Conservation (phyloP, 1,140 invertebrate species). For the Drosophila funebris region DNA sequence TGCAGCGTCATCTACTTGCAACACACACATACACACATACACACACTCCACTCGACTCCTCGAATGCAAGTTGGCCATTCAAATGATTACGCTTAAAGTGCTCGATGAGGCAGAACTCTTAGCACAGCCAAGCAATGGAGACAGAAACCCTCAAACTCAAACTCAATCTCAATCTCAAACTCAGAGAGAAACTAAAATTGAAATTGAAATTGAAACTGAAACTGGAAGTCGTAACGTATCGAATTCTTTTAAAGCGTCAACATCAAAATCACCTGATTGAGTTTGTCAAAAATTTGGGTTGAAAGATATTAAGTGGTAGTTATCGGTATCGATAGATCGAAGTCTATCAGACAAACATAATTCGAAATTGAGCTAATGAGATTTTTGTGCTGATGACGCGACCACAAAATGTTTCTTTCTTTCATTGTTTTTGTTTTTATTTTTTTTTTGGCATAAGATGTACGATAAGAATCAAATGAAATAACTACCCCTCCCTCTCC, state of each 20-base stretch:
- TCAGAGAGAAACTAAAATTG: too few relatives aligned
- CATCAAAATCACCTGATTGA: conserved; percentile 39
- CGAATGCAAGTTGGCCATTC: conserved; percentile 65
- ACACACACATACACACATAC: not conserved
- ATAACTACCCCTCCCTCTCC: not conserved
- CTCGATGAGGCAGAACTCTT: conserved; percentile 24
- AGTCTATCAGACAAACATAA: conserved; percentile 53
- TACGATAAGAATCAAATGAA: conserved; percentile 57
- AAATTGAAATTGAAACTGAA: conserved; percentile 3
- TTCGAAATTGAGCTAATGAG: conserved; percentile 71
- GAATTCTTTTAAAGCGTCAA: not conserved
- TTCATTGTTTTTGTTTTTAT: not conserved
- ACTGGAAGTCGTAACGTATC: not conserved
- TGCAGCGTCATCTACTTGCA: conserved; percentile 26
- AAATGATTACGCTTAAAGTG: conserved; percentile 76
- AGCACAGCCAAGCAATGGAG: too few relatives aligned
- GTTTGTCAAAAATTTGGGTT: conserved; percentile 29
- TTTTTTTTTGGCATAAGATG: conserved; percentile 42
- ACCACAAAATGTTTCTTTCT: conserved; percentile 20
- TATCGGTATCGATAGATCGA: conserved; percentile 47
- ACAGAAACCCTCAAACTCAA: not conserved
- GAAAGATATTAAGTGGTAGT: conserved; percentile 5
- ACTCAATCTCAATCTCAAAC: not conserved
- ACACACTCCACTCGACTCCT: not conserved
- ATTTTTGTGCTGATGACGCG: conserved; percentile 66